phyloP scores from a whole-genome alignment of 2,797 vertebrate genomes.

The Borostomias antarcticus region DNA sequence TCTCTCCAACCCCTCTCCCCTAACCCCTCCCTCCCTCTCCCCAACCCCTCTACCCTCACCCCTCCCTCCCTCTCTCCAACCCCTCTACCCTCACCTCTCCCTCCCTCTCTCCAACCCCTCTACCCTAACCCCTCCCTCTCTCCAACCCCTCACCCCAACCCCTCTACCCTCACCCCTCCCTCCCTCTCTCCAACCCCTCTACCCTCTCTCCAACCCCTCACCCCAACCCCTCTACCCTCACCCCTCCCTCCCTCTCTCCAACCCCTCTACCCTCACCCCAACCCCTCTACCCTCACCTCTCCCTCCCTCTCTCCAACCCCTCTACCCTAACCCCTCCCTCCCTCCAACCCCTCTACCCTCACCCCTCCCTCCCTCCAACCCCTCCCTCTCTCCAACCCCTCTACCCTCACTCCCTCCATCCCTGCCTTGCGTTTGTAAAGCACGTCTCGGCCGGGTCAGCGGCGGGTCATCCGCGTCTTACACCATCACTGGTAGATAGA shows the following conservation, averaged over 20 bases:
- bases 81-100: slow-evolving; percentile 23
- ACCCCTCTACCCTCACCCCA: too few species aligned
- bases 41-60: too few species aligned
- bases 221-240: too few species aligned
- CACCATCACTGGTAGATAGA: slow-evolving; percentile 71
- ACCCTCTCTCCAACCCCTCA: slow-evolving; percentile 29
- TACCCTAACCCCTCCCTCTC: slow-evolving; percentile 3
- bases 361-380: slow-evolving; percentile 27
- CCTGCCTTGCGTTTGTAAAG: slow-evolving; percentile 36
- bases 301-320: too few species aligned
- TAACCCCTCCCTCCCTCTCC: too few species aligned
- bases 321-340: slow-evolving; percentile 21
- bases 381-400: too few species aligned
- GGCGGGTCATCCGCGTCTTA: slow-evolving; percentile 79
- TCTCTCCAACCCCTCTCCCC: slow-evolving; percentile 21
- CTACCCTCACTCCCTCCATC: slow-evolving; percentile 22
- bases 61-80: slow-evolving; percentile 21
- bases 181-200: too few species aligned
- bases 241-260: too few species aligned
- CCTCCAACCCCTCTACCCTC: slow-evolving; percentile 20
- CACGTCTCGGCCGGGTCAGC: slow-evolving; percentile 76
- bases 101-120: too few species aligned
- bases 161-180: too few species aligned
- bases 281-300: slow-evolving; percentile 23
- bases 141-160: slow-evolving; percentile 22